Conservation (phyloP, 2,113 vertebrate species). For the Dicentrarchus labrax region DNA sequence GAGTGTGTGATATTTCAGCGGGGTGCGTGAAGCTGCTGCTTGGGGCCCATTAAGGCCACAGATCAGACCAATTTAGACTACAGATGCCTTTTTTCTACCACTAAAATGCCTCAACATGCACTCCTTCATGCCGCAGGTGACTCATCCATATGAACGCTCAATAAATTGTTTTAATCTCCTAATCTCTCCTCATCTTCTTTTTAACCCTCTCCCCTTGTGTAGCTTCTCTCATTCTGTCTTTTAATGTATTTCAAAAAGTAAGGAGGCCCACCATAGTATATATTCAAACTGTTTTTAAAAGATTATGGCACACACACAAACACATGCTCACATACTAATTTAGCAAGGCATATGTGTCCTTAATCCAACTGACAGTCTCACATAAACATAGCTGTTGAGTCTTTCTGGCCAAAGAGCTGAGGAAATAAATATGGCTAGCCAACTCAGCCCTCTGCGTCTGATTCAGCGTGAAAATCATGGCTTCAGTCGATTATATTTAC, state of each 20-base stretch:
- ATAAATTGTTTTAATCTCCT: conserved; percentile 54
- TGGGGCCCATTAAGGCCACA: conserved; percentile 44
- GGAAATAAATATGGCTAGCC: conserved; percentile 66
- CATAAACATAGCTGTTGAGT: conserved; percentile 65
- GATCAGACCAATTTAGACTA: conserved; percentile 64
- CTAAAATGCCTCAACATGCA: conserved; percentile 50
- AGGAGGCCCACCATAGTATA: conserved; percentile 12
- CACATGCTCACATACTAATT: conserved; percentile 61
- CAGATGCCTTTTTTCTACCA: conserved; percentile 43
- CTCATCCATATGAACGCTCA: conserved; percentile 44
- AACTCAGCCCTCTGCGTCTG: conserved; percentile 60
- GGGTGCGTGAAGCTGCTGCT: conserved; percentile 61
- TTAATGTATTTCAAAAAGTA: conserved; percentile 11
- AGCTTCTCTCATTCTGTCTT: conserved; percentile 12
- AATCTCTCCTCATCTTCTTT: conserved; percentile 42
- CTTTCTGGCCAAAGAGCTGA: conserved; percentile 68
- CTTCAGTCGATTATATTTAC: conserved; percentile 70
- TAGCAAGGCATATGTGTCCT: conserved; percentile 68
- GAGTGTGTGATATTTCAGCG: conserved; percentile 69
- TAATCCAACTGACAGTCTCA: conserved; percentile 68
- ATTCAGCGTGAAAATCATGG: conserved; percentile 70
- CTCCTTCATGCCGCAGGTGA: conserved; percentile 41
- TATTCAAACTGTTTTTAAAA: conserved; percentile 63
- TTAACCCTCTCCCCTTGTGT: conserved; percentile 30
- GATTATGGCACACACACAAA: conserved; percentile 45